These are phyloP conservation scores for Grapholita molesta DNA, from an alignment of 1,140 invertebrate genomes.

Conservation along the genomic window DNA sequence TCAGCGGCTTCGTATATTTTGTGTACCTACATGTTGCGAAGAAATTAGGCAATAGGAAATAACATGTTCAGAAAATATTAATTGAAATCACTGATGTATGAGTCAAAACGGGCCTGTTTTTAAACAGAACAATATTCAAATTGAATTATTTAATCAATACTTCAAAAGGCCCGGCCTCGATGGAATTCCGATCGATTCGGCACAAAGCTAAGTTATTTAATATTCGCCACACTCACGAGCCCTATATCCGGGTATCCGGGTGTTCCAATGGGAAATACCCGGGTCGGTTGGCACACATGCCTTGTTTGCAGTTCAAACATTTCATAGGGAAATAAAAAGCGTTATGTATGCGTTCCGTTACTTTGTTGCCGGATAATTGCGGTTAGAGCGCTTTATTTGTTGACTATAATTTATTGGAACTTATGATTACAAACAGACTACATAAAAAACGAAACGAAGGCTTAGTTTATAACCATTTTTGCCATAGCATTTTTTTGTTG, in stretches of 20 bases:
- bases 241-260: background rate
- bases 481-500: no score
- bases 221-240: slow-evolving; percentile 7
- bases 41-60: no score
- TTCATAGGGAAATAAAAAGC: slow-evolving; percentile 1
- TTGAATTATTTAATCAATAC: slow-evolving; percentile 10
- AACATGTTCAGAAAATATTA: no score
- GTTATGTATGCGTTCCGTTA: background rate
- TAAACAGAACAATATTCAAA: background rate
- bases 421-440: background rate
- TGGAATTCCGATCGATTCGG: background rate
- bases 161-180: background rate
- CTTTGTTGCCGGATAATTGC: background rate
- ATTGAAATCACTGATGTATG: background rate
- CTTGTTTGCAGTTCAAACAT: background rate
- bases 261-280: slow-evolving; percentile 3
- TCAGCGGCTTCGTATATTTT: no score
- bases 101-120: background rate
- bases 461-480: no score
- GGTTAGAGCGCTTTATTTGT: background rate
- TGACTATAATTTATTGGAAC: background rate
- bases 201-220: slow-evolving; percentile 16
- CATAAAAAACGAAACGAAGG: no score
- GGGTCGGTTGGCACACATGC: background rate
- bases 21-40: no score